Evolutionary conservation across 1,140 invertebrate genomes (phyloP).

Genomic region (Eriosoma lanigerum): DNA sequence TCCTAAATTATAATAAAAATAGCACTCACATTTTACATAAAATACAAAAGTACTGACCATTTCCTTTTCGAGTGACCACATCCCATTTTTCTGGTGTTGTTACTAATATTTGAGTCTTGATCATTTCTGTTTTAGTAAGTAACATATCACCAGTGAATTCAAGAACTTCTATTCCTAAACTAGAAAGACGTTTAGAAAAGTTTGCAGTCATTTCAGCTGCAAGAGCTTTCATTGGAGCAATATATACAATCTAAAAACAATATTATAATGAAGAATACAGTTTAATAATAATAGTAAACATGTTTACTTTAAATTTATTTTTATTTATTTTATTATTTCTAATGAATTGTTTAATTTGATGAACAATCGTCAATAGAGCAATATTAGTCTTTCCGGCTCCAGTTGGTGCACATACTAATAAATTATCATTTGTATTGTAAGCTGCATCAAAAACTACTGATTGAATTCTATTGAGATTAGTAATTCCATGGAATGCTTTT

Average conservation of each 20-base stretch:
- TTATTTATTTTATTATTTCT: constrained; percentile 77
- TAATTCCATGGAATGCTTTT: constrained; percentile 83
- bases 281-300: constrained; percentile 20
- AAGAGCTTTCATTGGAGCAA: constrained; percentile 99
- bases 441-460: constrained; percentile 93
- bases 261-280: neutral
- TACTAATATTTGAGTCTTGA: constrained; percentile 95
- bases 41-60: constrained; percentile 58
- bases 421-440: constrained; percentile 95
- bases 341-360: constrained; percentile 85
- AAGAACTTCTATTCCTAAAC: constrained; percentile 77
- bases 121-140: constrained; percentile 90
- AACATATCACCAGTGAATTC: constrained; percentile 99
- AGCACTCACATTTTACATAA: neutral
- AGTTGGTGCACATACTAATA: constrained; percentile 93
- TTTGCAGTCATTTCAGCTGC: constrained; percentile 97
- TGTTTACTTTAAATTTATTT: constrained; percentile 86
- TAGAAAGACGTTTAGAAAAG: constrained; percentile 78
- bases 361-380: constrained; percentile 88
- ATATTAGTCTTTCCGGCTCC: constrained; percentile 99
- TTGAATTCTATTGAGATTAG: constrained; percentile 90
- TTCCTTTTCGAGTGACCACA: constrained; percentile 93
- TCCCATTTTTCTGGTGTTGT: constrained; percentile 99
- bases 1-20: constrained; percentile 61
- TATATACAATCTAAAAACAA: constrained; percentile 86